These are phyloP conservation scores for Liparis tanakae DNA, from an alignment of 2,797 vertebrate genomes.

Conservation along the genomic window DNA sequence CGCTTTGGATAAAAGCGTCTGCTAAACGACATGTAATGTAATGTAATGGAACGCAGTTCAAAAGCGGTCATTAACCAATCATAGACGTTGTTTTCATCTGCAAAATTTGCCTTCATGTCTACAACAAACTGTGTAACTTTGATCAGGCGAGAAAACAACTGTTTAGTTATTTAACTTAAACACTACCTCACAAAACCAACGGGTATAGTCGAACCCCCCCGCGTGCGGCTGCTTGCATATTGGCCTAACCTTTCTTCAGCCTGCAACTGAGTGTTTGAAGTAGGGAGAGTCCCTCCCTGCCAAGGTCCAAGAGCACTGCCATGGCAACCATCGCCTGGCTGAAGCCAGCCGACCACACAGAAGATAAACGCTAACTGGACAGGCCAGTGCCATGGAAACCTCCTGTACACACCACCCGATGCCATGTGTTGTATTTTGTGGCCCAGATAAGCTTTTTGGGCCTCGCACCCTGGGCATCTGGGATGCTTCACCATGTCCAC, in stretches of 20 bases:
- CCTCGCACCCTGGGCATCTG: neutral
- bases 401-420: slow-evolving; percentile 50
- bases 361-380: slow-evolving; percentile 49
- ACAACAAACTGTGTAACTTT: neutral
- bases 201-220: neutral
- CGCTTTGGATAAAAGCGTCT: too few species aligned
- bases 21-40: too few species aligned
- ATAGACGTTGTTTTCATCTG: neutral
- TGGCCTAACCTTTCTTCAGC: slow-evolving; percentile 60
- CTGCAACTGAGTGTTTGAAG: slow-evolving; percentile 58
- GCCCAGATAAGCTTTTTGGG: slow-evolving; percentile 50
- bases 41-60: slow-evolving; percentile 10
- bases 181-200: slow-evolving; percentile 4
- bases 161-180: slow-evolving; percentile 12
- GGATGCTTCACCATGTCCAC: slow-evolving; percentile 32
- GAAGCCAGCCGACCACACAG: slow-evolving; percentile 40
- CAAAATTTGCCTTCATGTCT: neutral
- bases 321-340: slow-evolving; percentile 72
- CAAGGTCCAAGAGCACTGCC: slow-evolving; percentile 74
- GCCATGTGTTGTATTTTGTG: slow-evolving; percentile 42
- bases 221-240: slow-evolving; percentile 41
- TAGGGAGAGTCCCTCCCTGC: slow-evolving; percentile 53
- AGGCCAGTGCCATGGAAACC: slow-evolving; percentile 62
- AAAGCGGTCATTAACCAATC: slow-evolving; percentile 9
- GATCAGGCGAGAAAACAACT: slow-evolving; percentile 14